phyloP scores from a whole-genome alignment of 1,140 invertebrate species.

The Panulirus ornatus region DNA sequence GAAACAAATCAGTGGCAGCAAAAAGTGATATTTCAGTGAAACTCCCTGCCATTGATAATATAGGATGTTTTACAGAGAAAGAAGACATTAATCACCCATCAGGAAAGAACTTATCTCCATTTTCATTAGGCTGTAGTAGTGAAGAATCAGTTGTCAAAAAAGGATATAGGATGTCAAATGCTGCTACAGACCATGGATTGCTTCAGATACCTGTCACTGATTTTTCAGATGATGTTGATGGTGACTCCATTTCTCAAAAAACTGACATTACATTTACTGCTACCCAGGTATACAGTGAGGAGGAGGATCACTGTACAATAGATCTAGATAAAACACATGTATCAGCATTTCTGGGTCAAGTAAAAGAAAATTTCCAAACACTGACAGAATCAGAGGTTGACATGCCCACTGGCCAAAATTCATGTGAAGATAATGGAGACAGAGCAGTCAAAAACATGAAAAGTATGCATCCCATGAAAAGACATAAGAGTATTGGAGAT shows the following conservation, averaged over 20 bases:
- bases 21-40: background rate
- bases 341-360: background rate
- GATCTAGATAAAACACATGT: constrained; percentile 9
- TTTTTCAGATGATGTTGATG: background rate
- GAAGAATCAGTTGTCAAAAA: background rate
- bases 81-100: too few relatives aligned
- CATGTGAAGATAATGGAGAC: background rate
- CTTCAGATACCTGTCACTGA: background rate
- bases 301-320: background rate
- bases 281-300: background rate
- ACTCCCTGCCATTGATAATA: too few relatives aligned
- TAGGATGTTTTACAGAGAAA: too few relatives aligned
- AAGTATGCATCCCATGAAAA: background rate
- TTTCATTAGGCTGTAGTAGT: background rate
- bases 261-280: background rate
- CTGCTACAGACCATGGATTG: background rate
- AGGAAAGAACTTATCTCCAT: background rate
- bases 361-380: background rate
- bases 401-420: background rate
- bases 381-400: background rate
- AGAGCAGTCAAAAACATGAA: background rate
- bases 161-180: background rate
- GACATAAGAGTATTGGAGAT: constrained; percentile 23
- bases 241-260: background rate
- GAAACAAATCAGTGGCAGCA: background rate